phyloP scores from a whole-genome alignment of 1,140 invertebrate genomes.

The Asobara japonica region DNA sequence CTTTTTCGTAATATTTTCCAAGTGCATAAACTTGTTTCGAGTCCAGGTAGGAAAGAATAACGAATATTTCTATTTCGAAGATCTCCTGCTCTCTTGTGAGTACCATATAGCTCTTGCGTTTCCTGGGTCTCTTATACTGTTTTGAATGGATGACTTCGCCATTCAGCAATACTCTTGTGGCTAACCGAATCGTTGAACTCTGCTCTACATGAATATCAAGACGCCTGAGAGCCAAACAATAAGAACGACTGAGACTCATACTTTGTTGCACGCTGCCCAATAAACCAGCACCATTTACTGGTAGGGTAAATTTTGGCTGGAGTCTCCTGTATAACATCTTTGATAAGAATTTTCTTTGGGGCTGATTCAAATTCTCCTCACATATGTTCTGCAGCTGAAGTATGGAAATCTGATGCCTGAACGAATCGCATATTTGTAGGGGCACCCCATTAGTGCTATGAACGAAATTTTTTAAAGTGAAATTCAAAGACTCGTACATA shows the following conservation, averaged over 20 bases:
- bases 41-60: not conserved
- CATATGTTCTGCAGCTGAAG: not conserved
- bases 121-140: not conserved
- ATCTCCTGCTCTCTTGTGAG: not conserved
- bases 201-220: not conserved
- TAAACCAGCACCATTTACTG: not conserved
- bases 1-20: not conserved
- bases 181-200: not conserved
- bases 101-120: not conserved
- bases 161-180: not conserved
- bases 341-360: not conserved
- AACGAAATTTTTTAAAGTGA: too few relatives aligned
- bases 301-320: not conserved
- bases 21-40: not conserved
- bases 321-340: not conserved
- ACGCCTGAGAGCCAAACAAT: not conserved
- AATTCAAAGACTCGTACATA: too few relatives aligned
- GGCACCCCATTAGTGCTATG: too few relatives aligned
- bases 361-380: not conserved
- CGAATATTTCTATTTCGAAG: not conserved
- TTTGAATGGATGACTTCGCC: not conserved
- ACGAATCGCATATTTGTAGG: slow-evolving; percentile 26
- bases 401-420: not conserved
- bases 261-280: not conserved
- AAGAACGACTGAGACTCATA: not conserved